Conservation (phyloP, 2,113 vertebrate genomes). For the Notarius quadriscutis region DNA sequence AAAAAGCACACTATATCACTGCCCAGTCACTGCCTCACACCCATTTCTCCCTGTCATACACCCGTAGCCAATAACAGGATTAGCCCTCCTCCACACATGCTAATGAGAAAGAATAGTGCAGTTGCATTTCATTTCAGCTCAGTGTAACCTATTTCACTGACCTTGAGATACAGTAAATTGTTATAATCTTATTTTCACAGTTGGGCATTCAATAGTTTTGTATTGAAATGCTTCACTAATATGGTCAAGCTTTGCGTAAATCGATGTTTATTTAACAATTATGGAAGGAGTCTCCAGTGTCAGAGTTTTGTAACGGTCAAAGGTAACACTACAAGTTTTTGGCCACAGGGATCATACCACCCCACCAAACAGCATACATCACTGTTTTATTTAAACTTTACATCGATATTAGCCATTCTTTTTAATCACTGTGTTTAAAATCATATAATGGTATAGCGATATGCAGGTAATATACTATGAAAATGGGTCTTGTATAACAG, state of each 20-base stretch:
- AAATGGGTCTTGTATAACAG: background rate
- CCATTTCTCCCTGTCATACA: slow-evolving; percentile 63
- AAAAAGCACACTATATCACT: slow-evolving; percentile 65
- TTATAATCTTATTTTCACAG: background rate
- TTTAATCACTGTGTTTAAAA: background rate
- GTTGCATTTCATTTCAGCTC: slow-evolving; percentile 32
- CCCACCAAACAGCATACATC: background rate
- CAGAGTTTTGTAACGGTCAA: background rate
- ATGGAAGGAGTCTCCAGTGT: background rate
- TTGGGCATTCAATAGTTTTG: background rate
- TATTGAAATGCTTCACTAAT: background rate
- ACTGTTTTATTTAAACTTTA: background rate
- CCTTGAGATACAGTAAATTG: slow-evolving; percentile 1
- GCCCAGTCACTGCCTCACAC: slow-evolving; percentile 51
- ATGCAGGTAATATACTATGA: background rate
- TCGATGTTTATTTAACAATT: background rate
- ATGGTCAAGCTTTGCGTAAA: background rate
- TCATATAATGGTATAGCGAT: background rate
- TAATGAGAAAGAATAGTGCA: background rate
- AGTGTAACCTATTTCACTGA: slow-evolving; percentile 25
- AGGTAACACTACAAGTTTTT: background rate
- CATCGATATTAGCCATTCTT: background rate
- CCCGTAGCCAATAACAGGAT: slow-evolving; percentile 53
- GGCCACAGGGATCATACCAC: background rate
- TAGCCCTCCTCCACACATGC: slow-evolving; percentile 46